Evolutionary conservation across 2,888 invertebrate species (phyloP), one percentile per base, ranked within the genome.

Genomic region (Pachymerium ferrugineum): DNA sequence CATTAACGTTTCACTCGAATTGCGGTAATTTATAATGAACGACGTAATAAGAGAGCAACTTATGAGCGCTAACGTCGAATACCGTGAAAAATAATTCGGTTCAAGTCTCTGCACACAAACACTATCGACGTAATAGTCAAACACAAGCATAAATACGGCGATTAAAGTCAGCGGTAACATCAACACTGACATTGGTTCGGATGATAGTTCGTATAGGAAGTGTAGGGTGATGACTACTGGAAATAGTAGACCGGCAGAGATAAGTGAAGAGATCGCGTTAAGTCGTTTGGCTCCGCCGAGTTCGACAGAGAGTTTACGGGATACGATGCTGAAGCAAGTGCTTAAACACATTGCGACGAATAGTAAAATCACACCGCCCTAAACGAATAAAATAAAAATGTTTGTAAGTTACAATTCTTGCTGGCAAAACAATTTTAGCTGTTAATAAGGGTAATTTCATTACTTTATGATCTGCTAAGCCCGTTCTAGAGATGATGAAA

Each of bases 391-490:
- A 73, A 35, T 68, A 72, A 5, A 72, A 3, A 69, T 25, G n/a
- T n/a, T n/a, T n/a, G 10, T 10, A 28, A 19, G 8, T 28, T 19
- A 35, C 38, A 35, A 12, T 35, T 35, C 38, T 35, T 35, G 12
- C 10, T 35, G 38, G 12, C 38, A 35, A 35, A 35, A 35, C 38
- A 12, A 35, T 35, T 12, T 35, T 12, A 12, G 12, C 12, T 35
- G 10, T 68, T 2, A 8, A 25, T 68, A 8, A 19, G 16, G 6
- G 28, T 30, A 22, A 19, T n/a, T 3, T 25, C 22, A 8, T 1
- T 14, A 84, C 84, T 81, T 86, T 85, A 78, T 86, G 86, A 78
- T 86, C 86, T 8, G 85, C 84, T 76, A 86, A 81, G 19, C 85
- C 86, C 70, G 85, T 82, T 78, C 84, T 80, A 19, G 82, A 81